Percentiles rank a stretch among this genome's conserved stretches.
Conservation (phyloP, 2,797 vertebrate species). For the Acrossocheilus fasciatus region DNA sequence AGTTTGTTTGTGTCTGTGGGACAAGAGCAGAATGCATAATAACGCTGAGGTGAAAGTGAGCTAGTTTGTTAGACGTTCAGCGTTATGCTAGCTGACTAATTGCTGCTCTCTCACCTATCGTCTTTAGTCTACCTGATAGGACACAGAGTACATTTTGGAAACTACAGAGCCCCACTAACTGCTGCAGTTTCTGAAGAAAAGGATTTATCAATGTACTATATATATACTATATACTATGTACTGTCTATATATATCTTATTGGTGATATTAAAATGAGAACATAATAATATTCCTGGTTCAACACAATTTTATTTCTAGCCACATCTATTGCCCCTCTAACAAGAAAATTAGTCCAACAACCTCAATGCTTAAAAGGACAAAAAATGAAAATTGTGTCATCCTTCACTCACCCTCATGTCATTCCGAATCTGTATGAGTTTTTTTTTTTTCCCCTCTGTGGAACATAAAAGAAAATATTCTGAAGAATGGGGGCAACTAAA, state of each 20-base stretch:
- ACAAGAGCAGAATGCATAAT: background rate
- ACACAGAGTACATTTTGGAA: background rate
- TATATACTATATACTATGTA: too few species aligned
- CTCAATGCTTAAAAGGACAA: background rate
- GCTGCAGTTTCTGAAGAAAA: background rate
- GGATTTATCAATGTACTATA: background rate
- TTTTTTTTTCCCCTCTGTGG: too few species aligned
- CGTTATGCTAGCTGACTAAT: background rate
- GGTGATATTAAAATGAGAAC: background rate
- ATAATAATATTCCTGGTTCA: background rate
- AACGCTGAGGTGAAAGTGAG: conserved; percentile 5
- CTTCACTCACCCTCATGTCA: too few species aligned
- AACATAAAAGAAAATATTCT: too few species aligned
- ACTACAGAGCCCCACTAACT: background rate
- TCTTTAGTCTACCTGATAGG: background rate
- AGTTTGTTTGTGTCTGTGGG: conserved; percentile 8
- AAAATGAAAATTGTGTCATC: background rate
- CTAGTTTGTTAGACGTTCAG: background rate
- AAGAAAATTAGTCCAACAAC: background rate
- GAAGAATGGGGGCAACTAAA: too few species aligned
- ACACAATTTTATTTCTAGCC: background rate
- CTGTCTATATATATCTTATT: background rate
- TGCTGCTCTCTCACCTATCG: background rate
- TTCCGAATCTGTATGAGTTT: too few species aligned
- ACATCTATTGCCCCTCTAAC: background rate